Base-by-base conservation (phyloP, 2,797 vertebrate species). In the Chiroxiphia lanceolata region DNA sequence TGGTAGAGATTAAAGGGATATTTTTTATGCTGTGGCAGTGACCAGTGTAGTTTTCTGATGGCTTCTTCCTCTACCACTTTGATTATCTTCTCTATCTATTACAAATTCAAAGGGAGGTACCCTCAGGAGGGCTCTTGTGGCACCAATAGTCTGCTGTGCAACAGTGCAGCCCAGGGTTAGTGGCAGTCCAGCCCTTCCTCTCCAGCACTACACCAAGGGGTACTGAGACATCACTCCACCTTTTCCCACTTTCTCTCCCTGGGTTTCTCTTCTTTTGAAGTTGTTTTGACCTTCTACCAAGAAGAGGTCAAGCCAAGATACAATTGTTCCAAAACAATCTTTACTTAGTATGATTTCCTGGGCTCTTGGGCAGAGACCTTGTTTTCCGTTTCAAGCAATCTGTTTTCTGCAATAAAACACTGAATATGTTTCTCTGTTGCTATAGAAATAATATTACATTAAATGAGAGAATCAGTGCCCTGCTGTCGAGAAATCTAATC, bases 371-470 rank as follows among this genome's bases (percentile, higher is more conserved):
- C 69, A 88, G 56, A 91, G 72, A 65, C n/a, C 44, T 89, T 91
- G 87, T 91, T 96, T 94, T 91, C 69, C 38, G 65, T 91, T 93
- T 90, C 34, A 23, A 91, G 54, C 61, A 63, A 83, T 92, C 89
- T 93, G 69, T 96, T 96, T 94, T 83, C 80, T 88, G 76, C 74
- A 91, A 13, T 86, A 86, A 88, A 89, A 63, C 83, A 74, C 57
- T 76, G 79, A 90, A 57, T 88, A 71, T 81, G 72, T 71, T 47
- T 93, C 61, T 87, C 72, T 90, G 94, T 97, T 96, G 93, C 95
- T 96, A 83, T 94, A 96, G 95, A 93, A 94, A 97, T 96, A 95
- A 92, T 93, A 94, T 51, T 83, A 81, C 93, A 78, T 95, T 94
- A 93, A 93, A 88, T 72, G 89, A 92, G 81, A 74, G 83, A 95